Percentiles rank a stretch among this genome's conserved stretches.
Evolutionary conservation across 1,140 invertebrate genomes (phyloP).

Genomic region (Trichonephila inaurata): DNA sequence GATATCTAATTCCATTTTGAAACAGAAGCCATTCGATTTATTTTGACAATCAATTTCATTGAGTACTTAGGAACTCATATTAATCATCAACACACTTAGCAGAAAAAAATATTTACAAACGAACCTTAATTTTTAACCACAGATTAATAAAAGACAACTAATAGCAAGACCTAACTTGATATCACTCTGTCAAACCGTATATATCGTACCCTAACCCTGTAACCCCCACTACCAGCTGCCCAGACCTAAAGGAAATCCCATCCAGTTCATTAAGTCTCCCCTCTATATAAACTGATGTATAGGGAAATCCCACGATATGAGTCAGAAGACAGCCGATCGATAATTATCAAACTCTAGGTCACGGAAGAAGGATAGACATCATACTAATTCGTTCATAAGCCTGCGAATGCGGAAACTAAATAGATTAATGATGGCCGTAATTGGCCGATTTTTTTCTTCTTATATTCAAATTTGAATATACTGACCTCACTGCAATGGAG

Average conservation of each 20-base stretch:
- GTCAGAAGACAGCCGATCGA: neutral
- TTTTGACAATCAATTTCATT: too few relatives aligned
- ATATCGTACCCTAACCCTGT: neutral
- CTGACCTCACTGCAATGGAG: neutral
- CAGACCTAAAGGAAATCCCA: neutral
- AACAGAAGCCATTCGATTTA: too few relatives aligned
- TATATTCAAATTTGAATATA: conserved; percentile 12
- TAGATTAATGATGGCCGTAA: conserved; percentile 11
- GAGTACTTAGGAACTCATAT: too few relatives aligned
- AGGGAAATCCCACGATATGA: neutral
- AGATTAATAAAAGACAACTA: too few relatives aligned
- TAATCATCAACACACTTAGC: too few relatives aligned
- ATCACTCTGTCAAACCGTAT: neutral
- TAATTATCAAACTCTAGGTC: neutral
- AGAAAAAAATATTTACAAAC: too few relatives aligned
- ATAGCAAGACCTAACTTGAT: neutral
- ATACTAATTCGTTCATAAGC: neutral
- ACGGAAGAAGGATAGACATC: conserved; percentile 1
- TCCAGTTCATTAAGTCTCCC: neutral
- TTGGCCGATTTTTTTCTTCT: neutral
- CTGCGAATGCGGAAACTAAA: conserved; percentile 24
- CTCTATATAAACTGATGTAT: neutral
- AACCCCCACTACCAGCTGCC: neutral
- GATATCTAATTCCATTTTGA: too few relatives aligned
- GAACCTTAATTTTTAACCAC: too few relatives aligned